A percentile compares a stretch with the other conserved stretches of the same genome.
Evolutionary conservation across 2,888 invertebrate genomes (phyloP).

Genomic region (Brenthis daphne): DNA sequence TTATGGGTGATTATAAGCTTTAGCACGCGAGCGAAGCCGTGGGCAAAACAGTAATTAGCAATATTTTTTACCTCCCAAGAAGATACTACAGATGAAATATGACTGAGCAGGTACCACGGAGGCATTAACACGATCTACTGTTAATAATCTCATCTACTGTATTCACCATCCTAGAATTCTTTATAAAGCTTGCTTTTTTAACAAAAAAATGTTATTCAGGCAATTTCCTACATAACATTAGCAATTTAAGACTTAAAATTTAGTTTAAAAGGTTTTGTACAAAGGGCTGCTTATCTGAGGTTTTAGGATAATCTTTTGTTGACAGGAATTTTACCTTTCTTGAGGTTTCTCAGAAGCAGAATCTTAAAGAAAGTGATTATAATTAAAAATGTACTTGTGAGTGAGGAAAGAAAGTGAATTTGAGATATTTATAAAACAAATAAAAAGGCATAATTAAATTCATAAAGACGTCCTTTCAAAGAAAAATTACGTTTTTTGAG

Average conservation of each 20-base stretch:
- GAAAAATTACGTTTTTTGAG: too few species aligned
- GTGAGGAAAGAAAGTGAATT: constrained; percentile 12
- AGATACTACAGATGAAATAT: neutral
- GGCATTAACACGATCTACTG: constrained; percentile 10
- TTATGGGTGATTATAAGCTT: too few species aligned
- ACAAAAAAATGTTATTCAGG: neutral
- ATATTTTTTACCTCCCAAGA: neutral
- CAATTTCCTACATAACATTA: neutral
- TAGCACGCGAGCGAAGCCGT: too few species aligned
- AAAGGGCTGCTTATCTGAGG: constrained; percentile 46
- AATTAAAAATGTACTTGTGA: constrained; percentile 27
- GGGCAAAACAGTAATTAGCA: too few species aligned
- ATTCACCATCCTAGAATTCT: constrained; percentile 11
- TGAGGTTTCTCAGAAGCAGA: constrained; percentile 59
- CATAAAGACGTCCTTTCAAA: too few species aligned
- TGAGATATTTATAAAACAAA: neutral
- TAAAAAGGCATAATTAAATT: neutral
- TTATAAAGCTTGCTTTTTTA: constrained; percentile 3
- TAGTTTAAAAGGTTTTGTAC: constrained; percentile 26
- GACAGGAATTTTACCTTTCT: constrained; percentile 60
- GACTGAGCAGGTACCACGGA: neutral
- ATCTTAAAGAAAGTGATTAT: constrained; percentile 57
- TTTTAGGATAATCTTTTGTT: constrained; percentile 78
- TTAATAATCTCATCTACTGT: constrained; percentile 14
- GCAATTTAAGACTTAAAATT: constrained; percentile 3